phyloP scores from a whole-genome alignment of 2,888 invertebrate genomes.

The Nomada ferruginata region DNA sequence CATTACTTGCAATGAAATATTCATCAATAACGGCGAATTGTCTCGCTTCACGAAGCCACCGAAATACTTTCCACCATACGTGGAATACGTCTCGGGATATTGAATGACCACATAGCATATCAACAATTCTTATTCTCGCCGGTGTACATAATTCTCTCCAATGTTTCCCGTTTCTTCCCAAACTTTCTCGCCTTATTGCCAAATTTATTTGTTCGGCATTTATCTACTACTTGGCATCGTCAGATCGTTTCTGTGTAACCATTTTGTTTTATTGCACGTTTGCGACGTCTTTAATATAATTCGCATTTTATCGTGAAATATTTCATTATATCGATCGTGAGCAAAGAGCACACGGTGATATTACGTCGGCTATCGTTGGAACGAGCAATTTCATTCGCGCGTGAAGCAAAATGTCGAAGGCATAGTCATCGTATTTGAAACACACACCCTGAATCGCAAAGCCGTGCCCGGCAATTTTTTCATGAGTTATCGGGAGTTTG shows the following conservation, averaged over 20 bases:
- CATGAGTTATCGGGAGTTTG: conserved; percentile 51
- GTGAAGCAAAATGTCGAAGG: neutral
- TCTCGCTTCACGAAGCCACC: neutral
- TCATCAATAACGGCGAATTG: conserved; percentile 19
- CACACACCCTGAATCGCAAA: conserved; percentile 19
- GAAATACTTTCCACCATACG: neutral
- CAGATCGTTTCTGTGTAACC: too few relatives aligned
- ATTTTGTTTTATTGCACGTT: too few relatives aligned
- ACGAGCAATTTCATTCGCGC: conserved; percentile 13
- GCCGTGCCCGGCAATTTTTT: conserved; percentile 16
- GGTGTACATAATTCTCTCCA: too few relatives aligned
- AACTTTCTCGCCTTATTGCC: too few relatives aligned
- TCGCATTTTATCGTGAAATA: neutral
- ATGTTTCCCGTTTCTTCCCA: too few relatives aligned
- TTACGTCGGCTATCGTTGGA: neutral
- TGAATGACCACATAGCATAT: too few relatives aligned
- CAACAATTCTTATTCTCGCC: neutral
- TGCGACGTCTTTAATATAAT: too few relatives aligned
- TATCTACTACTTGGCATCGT: too few relatives aligned
- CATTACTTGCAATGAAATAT: conserved; percentile 30
- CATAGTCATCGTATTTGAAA: neutral
- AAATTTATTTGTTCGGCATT: too few relatives aligned
- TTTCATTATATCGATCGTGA: neutral
- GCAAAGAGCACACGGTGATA: neutral
- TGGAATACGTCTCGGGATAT: neutral